Percentiles rank a stretch among this genome's conserved stretches.
Evolutionary conservation across 2,888 invertebrate genomes (phyloP).

Genomic region (Conus canariensis): DNA sequence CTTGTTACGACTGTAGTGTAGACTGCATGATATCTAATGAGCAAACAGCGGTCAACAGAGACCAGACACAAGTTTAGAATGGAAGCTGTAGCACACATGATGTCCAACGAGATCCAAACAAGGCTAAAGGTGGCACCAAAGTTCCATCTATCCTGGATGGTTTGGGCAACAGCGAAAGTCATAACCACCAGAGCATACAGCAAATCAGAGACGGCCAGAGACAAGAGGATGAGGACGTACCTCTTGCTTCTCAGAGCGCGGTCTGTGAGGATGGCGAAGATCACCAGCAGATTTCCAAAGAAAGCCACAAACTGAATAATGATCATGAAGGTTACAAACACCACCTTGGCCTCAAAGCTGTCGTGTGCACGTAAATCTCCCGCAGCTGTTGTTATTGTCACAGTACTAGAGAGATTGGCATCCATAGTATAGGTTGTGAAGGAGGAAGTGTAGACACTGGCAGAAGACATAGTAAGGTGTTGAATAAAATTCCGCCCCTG

Average conservation of each 20-base stretch:
- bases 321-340: neutral
- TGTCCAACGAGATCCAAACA: neutral
- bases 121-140: neutral
- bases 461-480: too few species aligned
- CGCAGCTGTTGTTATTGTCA: too few species aligned
- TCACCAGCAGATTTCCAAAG: neutral
- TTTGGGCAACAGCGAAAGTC: neutral
- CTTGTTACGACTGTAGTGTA: neutral
- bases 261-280: neutral
- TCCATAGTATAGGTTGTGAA: too few species aligned
- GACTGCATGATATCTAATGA: neutral
- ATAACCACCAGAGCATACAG: neutral
- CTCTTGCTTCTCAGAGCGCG: neutral
- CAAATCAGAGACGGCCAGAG: neutral
- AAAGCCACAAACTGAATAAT: neutral
- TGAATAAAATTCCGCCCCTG: too few species aligned
- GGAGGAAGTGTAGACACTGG: too few species aligned
- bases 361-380: too few species aligned
- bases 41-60: neutral
- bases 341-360: too few species aligned
- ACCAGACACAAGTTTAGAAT: neutral
- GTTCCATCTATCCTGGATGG: neutral
- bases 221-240: neutral
- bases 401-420: too few species aligned
- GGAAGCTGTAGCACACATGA: neutral